Conservation (phyloP, 2,113 vertebrate genomes). For the Eulacestoma nigropectus region DNA sequence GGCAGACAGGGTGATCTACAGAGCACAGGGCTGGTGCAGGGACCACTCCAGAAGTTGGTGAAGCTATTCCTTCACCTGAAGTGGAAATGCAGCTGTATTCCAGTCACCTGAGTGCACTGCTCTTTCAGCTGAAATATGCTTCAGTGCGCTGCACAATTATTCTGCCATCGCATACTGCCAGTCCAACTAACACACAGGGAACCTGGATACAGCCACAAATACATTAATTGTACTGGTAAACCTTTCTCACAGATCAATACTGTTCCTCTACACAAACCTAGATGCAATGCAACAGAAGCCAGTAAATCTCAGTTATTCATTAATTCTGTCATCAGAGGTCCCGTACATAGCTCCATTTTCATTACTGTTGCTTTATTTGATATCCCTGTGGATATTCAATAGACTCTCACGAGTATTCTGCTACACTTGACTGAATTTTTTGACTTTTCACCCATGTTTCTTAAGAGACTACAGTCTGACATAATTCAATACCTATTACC, state of each 20-base stretch:
- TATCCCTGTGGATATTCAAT: background rate
- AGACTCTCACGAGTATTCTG: background rate
- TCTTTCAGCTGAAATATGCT: background rate
- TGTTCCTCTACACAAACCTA: background rate
- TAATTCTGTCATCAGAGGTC: background rate
- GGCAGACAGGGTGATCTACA: background rate
- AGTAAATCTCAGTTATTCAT: background rate
- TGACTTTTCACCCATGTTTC: background rate
- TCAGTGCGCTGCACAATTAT: background rate
- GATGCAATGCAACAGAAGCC: background rate
- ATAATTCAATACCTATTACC: background rate
- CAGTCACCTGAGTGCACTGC: background rate
- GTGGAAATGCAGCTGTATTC: background rate
- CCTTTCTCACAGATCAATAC: background rate
- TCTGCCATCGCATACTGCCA: background rate
- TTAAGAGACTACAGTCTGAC: background rate
- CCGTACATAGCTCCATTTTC: background rate
- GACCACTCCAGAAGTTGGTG: fast-evolving
- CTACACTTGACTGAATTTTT: background rate
- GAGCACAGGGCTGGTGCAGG: background rate
- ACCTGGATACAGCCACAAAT: background rate
- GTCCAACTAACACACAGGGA: background rate
- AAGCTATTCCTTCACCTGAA: background rate
- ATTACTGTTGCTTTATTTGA: background rate
- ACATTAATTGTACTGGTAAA: background rate